Conservation (phyloP, 2,113 vertebrate species). For the Callorhinus ursinus region DNA sequence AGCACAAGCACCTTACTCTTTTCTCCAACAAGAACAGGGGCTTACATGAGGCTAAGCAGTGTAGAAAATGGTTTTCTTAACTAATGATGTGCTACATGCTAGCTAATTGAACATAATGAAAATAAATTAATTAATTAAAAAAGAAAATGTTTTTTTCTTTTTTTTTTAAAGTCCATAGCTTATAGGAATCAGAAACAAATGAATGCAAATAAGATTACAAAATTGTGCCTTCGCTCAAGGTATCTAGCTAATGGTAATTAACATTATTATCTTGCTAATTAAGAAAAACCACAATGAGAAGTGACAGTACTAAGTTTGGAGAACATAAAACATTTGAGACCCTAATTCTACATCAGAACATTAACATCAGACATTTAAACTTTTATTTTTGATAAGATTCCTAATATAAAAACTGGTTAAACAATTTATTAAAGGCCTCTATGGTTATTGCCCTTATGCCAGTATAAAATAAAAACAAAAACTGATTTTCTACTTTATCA, state of each 20-base stretch:
- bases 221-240: not conserved
- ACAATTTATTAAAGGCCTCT: not conserved
- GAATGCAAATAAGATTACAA: not conserved
- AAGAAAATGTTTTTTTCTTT: not conserved
- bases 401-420: not conserved
- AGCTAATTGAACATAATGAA: not conserved
- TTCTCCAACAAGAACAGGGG: not conserved
- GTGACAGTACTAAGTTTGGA: not conserved
- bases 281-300: not conserved
- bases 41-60: not conserved
- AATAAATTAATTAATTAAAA: not conserved
- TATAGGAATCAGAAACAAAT: not conserved
- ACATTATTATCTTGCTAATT: not conserved
- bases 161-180: not conserved
- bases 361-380: not conserved
- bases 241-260: not conserved
- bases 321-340: conserved; percentile 30
- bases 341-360: not conserved
- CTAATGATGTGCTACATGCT: not conserved
- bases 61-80: not conserved
- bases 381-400: not conserved
- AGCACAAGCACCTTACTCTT: not conserved
- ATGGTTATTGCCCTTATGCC: not conserved
- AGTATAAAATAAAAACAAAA: not conserved
- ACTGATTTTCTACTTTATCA: not conserved